Evolutionary conservation across 2,113 vertebrate species (phyloP), one percentile per base, ranked within the genome.

Genomic region (Oreocharis arfaki): DNA sequence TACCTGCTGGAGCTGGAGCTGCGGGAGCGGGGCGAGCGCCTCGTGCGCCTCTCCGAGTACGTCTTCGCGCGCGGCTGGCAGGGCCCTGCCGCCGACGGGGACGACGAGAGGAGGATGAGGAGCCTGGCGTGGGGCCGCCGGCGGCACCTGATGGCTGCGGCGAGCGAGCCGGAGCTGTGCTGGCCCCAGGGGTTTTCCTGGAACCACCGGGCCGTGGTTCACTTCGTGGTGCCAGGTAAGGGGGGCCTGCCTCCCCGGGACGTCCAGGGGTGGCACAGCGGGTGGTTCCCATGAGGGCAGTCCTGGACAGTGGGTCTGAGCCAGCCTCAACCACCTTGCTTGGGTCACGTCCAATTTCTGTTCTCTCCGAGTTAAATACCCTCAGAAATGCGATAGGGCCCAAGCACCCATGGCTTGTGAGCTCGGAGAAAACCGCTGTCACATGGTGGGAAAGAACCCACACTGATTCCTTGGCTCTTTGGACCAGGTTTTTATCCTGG

Each of bases 1-100:
- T 99, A 99, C 94, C 98, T 99, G 24, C 96, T 99, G 96, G 99
- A 99, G 93, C 98, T 99, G 65, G 98, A 99, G 93, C 90, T 99
- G 61, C 97, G 97, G 77, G 98, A 99, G 32, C 90, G 24, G 22
- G 95, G 95, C 6, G 95, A 78, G 56, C 97, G 80, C 10, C 91
- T 95, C 13, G 84, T 98, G 49, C 98, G 99, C 37, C 94, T 99
- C 89, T 99, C 99, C 1, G 98, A 99, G 57, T 99, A 98, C 6
- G 39, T 99, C 96, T 99, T 98, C 19, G 93, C 97, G 0, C 97
- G 89, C 33, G 96, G 91, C 84, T 98, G 97, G 97, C 98, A 97
- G 22, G 97, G 97, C 6, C 0, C 28, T 5, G 60, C 73, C 0
- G 35, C 69, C 2, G 46, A 95, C 4, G 74, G 93, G 6, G 74